Evolutionary conservation across 2,888 invertebrate species (phyloP).

Genomic region (Lymantria dispar): DNA sequence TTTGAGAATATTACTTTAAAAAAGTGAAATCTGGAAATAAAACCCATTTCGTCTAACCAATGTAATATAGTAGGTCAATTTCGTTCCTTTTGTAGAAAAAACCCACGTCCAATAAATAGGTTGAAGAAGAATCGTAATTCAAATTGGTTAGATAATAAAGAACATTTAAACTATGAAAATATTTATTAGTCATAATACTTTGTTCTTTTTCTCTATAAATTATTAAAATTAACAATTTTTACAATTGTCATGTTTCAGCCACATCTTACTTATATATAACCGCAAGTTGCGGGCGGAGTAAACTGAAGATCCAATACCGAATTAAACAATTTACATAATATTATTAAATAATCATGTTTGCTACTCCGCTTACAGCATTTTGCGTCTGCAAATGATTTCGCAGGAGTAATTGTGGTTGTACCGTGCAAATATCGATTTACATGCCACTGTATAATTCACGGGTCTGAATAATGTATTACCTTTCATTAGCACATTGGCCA

Average conservation of each 20-base stretch:
- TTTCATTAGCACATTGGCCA: constrained; percentile 81
- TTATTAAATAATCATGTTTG: constrained; percentile 34
- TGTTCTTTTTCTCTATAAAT: too few species aligned
- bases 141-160: too few species aligned
- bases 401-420: constrained; percentile 70
- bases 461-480: constrained; percentile 81
- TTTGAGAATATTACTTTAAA: too few species aligned
- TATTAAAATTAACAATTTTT: too few species aligned
- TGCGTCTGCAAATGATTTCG: constrained; percentile 56
- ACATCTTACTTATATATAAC: constrained; percentile 19
- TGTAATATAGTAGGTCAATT: too few species aligned
- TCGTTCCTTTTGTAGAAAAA: too few species aligned
- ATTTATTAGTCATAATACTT: too few species aligned
- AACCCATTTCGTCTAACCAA: too few species aligned
- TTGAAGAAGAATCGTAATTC: too few species aligned
- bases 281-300: constrained; percentile 4
- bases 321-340: constrained; percentile 35
- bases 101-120: too few species aligned
- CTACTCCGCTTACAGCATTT: constrained; percentile 42
- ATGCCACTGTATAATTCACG: constrained; percentile 80
- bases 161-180: too few species aligned
- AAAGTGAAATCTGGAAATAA: too few species aligned
- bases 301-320: constrained; percentile 14
- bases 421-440: constrained; percentile 81
- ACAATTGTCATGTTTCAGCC: constrained; percentile 1